Percentiles rank a stretch among this genome's conserved stretches.
These are phyloP conservation scores for Chaetoderma sp. DNA, from an alignment of 2,888 invertebrate genomes.

Conservation along the genomic window DNA sequence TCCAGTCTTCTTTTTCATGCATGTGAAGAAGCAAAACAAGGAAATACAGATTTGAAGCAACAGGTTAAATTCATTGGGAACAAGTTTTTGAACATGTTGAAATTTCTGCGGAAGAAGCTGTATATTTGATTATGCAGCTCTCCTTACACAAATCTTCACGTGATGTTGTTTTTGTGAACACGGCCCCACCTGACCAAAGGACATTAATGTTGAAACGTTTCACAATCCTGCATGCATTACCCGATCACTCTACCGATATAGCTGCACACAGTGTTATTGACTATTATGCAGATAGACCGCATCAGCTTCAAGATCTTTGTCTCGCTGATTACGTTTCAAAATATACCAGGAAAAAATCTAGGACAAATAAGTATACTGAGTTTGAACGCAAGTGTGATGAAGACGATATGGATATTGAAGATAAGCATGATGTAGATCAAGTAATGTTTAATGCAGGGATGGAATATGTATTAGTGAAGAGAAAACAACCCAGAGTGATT, in stretches of 20 bases:
- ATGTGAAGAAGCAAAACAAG: background rate
- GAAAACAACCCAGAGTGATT: conserved; percentile 6
- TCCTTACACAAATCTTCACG: background rate
- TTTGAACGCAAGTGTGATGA: no score
- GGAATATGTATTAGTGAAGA: no score
- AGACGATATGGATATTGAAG: no score
- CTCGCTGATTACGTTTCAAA: conserved; percentile 12
- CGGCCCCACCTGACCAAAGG: background rate
- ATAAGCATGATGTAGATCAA: no score
- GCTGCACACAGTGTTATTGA: background rate
- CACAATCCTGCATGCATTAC: background rate
- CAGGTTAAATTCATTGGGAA: conserved; percentile 3
- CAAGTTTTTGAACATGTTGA: conserved; percentile 6
- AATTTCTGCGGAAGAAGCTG: conserved; percentile 12
- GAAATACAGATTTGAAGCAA: background rate
- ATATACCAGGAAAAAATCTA: no score
- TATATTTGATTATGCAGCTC: background rate
- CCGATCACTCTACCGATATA: conserved; percentile 6
- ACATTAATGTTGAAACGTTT: background rate
- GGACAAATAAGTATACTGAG: no score
- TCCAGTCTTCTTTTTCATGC: conserved; percentile 1
- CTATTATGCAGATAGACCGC: background rate
- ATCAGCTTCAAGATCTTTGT: background rate
- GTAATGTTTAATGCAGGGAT: no score
- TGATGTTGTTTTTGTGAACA: background rate